These are phyloP conservation scores for Buphagus erythrorhynchus DNA, from an alignment of 2,797 vertebrate species.

Conservation along the genomic window DNA sequence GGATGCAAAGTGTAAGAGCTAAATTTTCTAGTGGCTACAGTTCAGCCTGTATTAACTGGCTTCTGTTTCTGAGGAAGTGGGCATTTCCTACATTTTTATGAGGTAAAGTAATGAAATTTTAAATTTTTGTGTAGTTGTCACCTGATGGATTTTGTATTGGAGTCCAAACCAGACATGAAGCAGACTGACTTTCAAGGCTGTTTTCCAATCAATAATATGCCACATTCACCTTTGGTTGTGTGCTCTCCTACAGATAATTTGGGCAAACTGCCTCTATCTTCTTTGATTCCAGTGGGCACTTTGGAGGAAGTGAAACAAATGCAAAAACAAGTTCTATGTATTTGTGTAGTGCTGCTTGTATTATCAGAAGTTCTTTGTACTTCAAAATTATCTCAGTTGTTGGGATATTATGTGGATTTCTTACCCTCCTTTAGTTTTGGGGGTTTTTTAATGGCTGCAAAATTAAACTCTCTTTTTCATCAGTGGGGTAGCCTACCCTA, in stretches of 20 bases:
- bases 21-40: not conserved
- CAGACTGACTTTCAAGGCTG: not conserved
- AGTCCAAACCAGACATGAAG: not conserved
- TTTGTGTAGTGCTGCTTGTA: not conserved
- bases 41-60: not conserved
- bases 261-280: not conserved
- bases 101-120: not conserved
- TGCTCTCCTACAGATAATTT: not conserved
- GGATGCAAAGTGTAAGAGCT: not conserved
- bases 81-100: not conserved
- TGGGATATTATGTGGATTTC: not conserved
- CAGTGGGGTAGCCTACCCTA: not conserved
- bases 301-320: not conserved
- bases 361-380: not conserved
- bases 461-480: not conserved
- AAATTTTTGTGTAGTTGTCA: not conserved
- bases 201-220: not conserved
- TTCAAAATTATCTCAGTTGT: not conserved
- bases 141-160: not conserved
- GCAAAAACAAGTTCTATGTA: not conserved
- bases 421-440: not conserved
- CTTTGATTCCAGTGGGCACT: not conserved
- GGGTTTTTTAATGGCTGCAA: not conserved
- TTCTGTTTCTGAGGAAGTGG: not conserved
- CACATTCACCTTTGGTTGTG: not conserved